These are phyloP conservation scores for Poecilia wingei DNA, from an alignment of 2,797 vertebrate species.

Conservation along the genomic window DNA sequence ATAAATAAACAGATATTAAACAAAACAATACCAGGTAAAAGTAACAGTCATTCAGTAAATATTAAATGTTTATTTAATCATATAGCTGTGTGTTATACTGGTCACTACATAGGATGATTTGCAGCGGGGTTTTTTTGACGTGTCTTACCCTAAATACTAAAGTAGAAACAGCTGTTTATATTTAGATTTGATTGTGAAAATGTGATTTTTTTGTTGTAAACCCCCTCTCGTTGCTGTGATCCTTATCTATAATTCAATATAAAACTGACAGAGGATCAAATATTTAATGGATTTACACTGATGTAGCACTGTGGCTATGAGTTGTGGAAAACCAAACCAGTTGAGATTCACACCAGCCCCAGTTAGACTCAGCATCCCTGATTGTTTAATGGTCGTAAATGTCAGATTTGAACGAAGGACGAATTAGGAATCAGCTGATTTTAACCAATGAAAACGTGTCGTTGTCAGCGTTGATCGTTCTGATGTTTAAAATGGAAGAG, in stretches of 20 bases:
- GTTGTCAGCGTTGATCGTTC: background rate
- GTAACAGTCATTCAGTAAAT: background rate
- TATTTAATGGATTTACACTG: background rate
- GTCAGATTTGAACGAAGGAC: background rate
- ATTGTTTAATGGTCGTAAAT: background rate
- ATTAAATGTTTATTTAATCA: background rate
- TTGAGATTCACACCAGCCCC: background rate
- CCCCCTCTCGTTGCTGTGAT: background rate
- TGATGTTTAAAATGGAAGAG: background rate
- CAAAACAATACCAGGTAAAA: background rate
- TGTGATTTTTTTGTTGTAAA: background rate
- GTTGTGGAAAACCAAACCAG: background rate
- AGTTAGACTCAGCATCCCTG: background rate
- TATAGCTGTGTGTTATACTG: background rate
- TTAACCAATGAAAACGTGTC: background rate
- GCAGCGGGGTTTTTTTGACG: background rate
- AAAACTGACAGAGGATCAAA: background rate
- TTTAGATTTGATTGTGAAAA: background rate
- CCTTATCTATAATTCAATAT: background rate
- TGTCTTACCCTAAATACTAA: background rate
- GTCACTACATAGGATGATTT: background rate
- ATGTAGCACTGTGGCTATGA: background rate
- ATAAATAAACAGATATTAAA: background rate
- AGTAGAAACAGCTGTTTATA: background rate
- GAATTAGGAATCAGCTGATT: background rate